A percentile compares a stretch with the other conserved stretches of the same genome.
Conservation (phyloP, 2,113 vertebrate genomes). For the Pimephales promelas region DNA sequence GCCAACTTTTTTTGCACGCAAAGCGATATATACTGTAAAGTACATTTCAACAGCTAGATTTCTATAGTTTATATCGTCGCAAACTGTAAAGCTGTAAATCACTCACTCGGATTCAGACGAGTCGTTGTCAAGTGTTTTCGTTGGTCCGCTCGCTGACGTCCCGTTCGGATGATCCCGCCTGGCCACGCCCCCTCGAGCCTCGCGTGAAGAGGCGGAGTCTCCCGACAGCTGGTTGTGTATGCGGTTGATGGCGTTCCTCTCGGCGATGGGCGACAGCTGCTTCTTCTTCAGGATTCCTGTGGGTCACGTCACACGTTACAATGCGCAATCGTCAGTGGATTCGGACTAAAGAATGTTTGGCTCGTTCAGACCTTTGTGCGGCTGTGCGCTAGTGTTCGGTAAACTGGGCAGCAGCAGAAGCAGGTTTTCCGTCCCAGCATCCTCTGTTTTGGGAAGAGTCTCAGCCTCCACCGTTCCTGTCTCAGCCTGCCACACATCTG, state of each 20-base stretch:
- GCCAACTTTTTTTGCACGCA: too few species aligned
- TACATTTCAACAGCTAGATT: too few species aligned
- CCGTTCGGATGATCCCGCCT: constrained; percentile 82
- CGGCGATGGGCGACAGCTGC: constrained; percentile 83
- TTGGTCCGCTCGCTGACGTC: constrained; percentile 85
- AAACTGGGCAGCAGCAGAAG: constrained; percentile 69
- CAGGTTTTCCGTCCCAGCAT: constrained; percentile 64
- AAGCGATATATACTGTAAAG: too few species aligned
- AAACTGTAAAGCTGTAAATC: neutral
- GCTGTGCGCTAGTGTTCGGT: constrained; percentile 74
- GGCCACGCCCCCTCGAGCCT: constrained; percentile 66
- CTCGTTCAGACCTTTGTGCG: constrained; percentile 81
- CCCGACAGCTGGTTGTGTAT: constrained; percentile 76
- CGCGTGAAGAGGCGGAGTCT: constrained; percentile 73
- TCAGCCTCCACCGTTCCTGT: constrained; percentile 65
- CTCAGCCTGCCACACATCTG: constrained; percentile 70
- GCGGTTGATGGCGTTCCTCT: constrained; percentile 80
- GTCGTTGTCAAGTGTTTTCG: constrained; percentile 86
- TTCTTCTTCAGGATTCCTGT: constrained; percentile 90
- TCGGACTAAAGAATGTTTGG: neutral
- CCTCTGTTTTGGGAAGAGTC: constrained; percentile 51
- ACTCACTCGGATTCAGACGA: constrained; percentile 96
- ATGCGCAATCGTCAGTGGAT: too few species aligned
- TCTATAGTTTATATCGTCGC: too few species aligned
- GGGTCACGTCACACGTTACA: neutral